phyloP scores from a whole-genome alignment of 2,797 vertebrate species.

The Columba guinea region DNA sequence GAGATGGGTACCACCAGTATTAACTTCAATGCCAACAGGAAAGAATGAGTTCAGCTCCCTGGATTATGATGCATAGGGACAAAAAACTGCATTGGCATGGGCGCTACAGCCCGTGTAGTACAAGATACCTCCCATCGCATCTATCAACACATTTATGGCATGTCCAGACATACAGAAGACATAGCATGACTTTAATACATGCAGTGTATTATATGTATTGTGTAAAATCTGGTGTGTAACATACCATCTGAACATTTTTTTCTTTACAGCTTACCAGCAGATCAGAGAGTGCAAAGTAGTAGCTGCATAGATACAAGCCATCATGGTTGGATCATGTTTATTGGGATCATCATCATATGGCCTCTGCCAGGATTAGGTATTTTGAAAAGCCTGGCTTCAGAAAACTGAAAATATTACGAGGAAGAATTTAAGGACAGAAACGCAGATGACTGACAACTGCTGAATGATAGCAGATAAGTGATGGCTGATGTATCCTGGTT shows the following conservation, averaged over 20 bases:
- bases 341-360: not conserved
- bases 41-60: not conserved
- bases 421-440: not conserved
- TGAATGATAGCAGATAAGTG: not conserved
- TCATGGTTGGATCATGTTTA: not conserved
- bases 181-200: not conserved
- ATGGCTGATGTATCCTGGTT: not conserved
- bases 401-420: not conserved
- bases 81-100: not conserved
- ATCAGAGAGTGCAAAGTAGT: not conserved
- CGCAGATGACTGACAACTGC: not conserved
- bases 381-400: not conserved
- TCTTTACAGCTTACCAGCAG: not conserved
- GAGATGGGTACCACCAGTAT: not conserved
- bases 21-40: not conserved
- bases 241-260: not conserved
- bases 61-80: not conserved
- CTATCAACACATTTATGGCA: not conserved
- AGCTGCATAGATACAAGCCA: not conserved
- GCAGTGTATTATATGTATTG: not conserved
- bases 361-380: not conserved
- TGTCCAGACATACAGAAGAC: not conserved
- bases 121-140: not conserved
- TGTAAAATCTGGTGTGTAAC: not conserved
- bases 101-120: not conserved